Conservation (phyloP, 2,888 invertebrate genomes). For the Icerya purchasi region DNA sequence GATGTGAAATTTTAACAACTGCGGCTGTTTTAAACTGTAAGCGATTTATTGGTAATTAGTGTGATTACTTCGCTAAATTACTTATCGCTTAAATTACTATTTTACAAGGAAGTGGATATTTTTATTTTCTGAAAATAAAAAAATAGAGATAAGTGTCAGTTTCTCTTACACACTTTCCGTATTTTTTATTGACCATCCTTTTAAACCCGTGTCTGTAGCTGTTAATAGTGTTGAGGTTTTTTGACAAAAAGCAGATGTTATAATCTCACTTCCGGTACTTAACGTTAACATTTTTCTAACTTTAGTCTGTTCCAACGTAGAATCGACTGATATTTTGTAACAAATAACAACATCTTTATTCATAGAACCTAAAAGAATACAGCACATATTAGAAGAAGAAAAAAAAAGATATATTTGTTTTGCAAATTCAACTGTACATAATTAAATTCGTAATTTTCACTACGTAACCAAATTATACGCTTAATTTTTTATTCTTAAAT, state of each 20-base stretch:
- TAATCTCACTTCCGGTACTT: constrained; percentile 17
- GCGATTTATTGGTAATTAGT: too few species aligned
- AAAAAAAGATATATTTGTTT: not conserved
- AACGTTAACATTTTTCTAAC: constrained; percentile 14
- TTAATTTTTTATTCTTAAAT: too few species aligned
- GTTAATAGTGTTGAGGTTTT: constrained; percentile 17
- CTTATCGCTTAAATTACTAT: too few species aligned
- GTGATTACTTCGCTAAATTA: too few species aligned
- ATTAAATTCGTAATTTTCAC: too few species aligned
- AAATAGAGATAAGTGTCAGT: too few species aligned
- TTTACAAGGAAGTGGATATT: too few species aligned
- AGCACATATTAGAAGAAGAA: not conserved
- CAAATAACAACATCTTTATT: constrained; percentile 18
- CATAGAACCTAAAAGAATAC: constrained; percentile 18
- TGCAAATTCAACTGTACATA: too few species aligned
- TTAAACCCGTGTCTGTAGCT: constrained; percentile 10
- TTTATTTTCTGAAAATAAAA: too few species aligned
- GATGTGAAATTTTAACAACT: not conserved
- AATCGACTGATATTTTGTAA: constrained; percentile 16
- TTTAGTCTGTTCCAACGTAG: constrained; percentile 9
- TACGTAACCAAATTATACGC: too few species aligned
- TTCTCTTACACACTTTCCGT: not conserved
- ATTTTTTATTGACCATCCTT: constrained; percentile 8
- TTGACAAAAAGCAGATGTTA: constrained; percentile 17
- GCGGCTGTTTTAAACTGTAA: not conserved